phyloP scores from a whole-genome alignment of 92 coral and sea anemone genomes.

The Blastomussa wellsi region DNA sequence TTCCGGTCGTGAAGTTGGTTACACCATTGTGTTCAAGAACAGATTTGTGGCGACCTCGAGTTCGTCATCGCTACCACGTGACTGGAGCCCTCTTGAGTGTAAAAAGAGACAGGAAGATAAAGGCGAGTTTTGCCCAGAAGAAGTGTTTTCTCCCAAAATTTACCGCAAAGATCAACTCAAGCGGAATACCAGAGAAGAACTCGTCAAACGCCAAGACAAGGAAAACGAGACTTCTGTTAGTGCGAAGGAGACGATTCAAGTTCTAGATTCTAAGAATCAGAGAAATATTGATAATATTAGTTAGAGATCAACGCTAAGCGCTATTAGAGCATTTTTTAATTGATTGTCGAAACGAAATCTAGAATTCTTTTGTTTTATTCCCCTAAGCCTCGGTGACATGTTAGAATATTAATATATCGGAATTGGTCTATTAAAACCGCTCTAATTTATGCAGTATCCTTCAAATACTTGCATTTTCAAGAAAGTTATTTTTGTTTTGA shows the following conservation, averaged over 20 bases:
- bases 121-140: background rate
- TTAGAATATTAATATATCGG: too few relatives aligned
- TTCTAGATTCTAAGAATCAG: slow-evolving; percentile 38
- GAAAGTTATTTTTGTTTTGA: slow-evolving; percentile 18
- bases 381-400: too few relatives aligned
- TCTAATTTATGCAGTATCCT: background rate
- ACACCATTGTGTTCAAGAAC: slow-evolving; percentile 20
- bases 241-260: slow-evolving; percentile 37
- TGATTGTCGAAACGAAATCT: background rate
- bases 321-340: background rate
- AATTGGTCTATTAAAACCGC: background rate
- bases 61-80: slow-evolving; percentile 24
- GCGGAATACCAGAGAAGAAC: background rate
- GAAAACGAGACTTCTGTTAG: slow-evolving; percentile 10
- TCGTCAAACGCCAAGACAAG: slow-evolving; percentile 1
- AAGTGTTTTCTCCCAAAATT: slow-evolving; percentile 21
- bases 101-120: slow-evolving; percentile 18
- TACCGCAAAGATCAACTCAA: slow-evolving; percentile 4
- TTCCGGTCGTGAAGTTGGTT: slow-evolving; percentile 38
- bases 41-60: slow-evolving; percentile 21
- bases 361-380: background rate
- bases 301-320: background rate
- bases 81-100: slow-evolving; percentile 34
- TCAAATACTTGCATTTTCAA: slow-evolving; percentile 16
- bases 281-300: slow-evolving; percentile 4